Conservation (phyloP, 2,888 invertebrate species). For the Xylota segnis region DNA sequence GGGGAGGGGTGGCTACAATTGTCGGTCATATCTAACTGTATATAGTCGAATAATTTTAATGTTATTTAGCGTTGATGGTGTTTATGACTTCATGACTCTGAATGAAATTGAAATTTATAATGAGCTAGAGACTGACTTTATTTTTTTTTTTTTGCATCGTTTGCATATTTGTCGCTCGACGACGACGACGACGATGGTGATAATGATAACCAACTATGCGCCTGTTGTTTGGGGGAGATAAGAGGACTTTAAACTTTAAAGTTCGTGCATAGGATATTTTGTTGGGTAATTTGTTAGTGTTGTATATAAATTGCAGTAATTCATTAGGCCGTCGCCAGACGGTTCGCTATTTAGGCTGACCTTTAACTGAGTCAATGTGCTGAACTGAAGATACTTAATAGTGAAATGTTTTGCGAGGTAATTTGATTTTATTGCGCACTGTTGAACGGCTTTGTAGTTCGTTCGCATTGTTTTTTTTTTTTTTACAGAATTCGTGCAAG, state of each 20-base stretch:
- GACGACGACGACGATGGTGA: background rate
- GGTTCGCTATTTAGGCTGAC: constrained; percentile 36
- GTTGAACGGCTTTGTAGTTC: background rate
- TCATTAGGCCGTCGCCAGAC: constrained; percentile 33
- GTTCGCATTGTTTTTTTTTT: background rate
- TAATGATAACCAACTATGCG: constrained; percentile 8
- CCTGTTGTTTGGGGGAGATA: constrained; percentile 32
- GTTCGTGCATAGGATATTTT: constrained; percentile 2
- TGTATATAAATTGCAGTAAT: constrained; percentile 42
- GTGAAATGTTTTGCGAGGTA: constrained; percentile 17
- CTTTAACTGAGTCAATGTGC: constrained; percentile 48
- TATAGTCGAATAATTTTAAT: constrained; percentile 33
- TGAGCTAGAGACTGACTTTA: constrained; percentile 18
- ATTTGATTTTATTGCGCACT: constrained; percentile 48
- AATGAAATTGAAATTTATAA: constrained; percentile 63
- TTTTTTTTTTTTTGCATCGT: constrained; percentile 30
- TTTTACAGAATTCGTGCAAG: constrained; percentile 13
- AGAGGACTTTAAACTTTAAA: constrained; percentile 55
- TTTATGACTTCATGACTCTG: constrained; percentile 49
- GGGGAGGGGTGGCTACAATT: background rate
- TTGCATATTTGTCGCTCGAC: constrained; percentile 43
- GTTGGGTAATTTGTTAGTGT: constrained; percentile 16
- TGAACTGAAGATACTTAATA: constrained; percentile 2
- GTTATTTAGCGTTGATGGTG: constrained; percentile 1
- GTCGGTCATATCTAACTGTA: constrained; percentile 45